These are phyloP conservation scores for Phrynocephalus versicolor DNA, from an alignment of 2,113 vertebrate species.

Conservation along the genomic window DNA sequence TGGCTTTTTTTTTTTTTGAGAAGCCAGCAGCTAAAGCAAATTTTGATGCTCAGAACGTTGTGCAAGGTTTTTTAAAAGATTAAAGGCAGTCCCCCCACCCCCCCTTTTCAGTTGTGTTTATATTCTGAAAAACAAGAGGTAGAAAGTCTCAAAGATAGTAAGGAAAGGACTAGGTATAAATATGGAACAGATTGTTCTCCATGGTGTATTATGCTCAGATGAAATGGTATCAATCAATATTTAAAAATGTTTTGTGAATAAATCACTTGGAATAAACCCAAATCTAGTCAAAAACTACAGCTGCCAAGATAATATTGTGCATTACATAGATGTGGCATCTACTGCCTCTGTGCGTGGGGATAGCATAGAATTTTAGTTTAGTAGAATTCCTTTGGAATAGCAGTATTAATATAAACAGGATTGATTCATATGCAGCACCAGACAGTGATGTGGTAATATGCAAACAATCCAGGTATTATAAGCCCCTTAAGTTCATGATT, in stretches of 20 bases:
- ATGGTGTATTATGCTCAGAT: background rate
- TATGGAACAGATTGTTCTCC: background rate
- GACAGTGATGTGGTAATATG: no score
- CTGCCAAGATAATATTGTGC: background rate
- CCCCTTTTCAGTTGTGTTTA: background rate
- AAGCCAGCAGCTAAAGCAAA: background rate
- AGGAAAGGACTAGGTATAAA: background rate
- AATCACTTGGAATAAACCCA: background rate
- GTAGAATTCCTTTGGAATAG: no score
- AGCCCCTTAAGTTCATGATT: no score
- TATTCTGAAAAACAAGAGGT: background rate
- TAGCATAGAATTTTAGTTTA: no score
- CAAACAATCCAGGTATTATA: no score
- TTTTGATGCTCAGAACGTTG: background rate
- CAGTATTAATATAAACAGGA: no score
- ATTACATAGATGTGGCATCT: background rate
- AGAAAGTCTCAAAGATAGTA: background rate
- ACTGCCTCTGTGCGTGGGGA: no score
- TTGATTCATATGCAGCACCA: no score
- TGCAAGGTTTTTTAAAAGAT: no score
- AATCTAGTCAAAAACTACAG: background rate
- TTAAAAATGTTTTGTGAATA: background rate
- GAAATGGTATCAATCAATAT: constrained; percentile 1
- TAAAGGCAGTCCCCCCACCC: background rate
- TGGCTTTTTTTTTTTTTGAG: background rate